Evolutionary conservation across 2,113 vertebrate genomes (phyloP).

Genomic region (Rhinoderma darwinii): DNA sequence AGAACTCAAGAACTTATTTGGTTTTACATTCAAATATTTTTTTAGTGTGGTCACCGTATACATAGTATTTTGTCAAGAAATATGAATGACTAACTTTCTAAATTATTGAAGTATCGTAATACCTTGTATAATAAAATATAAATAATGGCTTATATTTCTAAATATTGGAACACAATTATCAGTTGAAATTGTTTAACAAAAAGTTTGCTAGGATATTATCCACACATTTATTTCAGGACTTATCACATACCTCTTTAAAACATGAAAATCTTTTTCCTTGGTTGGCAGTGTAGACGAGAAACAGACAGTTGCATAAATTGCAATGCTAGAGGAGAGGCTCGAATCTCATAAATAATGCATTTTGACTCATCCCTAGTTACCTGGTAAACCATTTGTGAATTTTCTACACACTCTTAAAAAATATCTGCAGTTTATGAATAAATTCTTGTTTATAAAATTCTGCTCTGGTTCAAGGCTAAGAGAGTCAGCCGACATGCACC

Average conservation of each 20-base stretch:
- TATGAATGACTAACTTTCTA: no score
- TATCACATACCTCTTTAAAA: neutral
- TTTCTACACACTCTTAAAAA: constrained; percentile 51
- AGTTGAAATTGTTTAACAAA: neutral
- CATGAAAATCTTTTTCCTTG: constrained; percentile 24
- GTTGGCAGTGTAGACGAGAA: constrained; percentile 24
- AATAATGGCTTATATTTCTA: neutral
- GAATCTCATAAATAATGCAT: constrained; percentile 54
- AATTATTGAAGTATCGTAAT: no score
- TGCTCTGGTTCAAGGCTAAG: constrained; percentile 38
- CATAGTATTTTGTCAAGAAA: no score
- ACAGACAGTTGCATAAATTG: constrained; percentile 52
- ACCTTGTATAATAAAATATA: no score
- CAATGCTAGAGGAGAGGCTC: constrained; percentile 36
- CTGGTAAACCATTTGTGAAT: constrained; percentile 59
- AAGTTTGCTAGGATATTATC: neutral
- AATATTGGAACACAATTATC: neutral
- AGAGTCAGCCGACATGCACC: neutral
- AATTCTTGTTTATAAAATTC: constrained; percentile 40
- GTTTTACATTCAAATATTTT: no score
- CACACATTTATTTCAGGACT: constrained; percentile 14
- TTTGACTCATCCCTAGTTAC: constrained; percentile 52
- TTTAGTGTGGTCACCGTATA: no score
- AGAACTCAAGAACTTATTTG: no score
- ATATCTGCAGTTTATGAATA: constrained; percentile 55